Percentiles rank a stretch among this genome's conserved stretches.
Conservation (phyloP, 2,113 vertebrate species). For the Potamarius usumacintae region DNA sequence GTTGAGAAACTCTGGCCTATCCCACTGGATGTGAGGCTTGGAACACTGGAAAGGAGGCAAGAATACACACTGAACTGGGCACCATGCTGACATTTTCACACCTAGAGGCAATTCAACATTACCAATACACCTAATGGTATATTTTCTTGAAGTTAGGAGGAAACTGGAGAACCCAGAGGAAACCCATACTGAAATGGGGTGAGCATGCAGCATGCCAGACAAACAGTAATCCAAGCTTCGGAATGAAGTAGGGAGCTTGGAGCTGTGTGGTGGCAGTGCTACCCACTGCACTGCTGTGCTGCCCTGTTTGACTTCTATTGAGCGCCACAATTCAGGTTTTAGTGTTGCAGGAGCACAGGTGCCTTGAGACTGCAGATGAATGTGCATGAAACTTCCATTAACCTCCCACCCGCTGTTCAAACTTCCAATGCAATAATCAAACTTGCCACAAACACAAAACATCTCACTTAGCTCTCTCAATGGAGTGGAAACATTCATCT, state of each 20-base stretch:
- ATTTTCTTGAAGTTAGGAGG: not conserved
- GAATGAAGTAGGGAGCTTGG: not conserved
- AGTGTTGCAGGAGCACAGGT: not conserved
- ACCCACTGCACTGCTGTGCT: not conserved
- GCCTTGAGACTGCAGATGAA: conserved; percentile 15
- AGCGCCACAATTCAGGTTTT: not conserved
- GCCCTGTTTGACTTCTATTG: not conserved
- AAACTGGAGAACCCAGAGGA: not conserved
- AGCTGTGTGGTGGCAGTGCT: not conserved
- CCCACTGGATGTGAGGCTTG: not conserved
- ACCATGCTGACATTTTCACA: not conserved
- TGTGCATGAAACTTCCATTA: conserved; percentile 28
- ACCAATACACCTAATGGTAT: not conserved
- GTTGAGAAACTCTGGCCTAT: not conserved
- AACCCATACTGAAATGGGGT: not conserved
- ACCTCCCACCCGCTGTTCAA: conserved; percentile 30
- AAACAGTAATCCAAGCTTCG: not conserved
- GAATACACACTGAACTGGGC: not conserved
- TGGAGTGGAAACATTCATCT: conserved; percentile 40
- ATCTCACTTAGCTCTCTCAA: conserved; percentile 35
- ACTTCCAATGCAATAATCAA: conserved; percentile 42
- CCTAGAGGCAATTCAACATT: not conserved
- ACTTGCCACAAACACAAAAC: conserved; percentile 45
- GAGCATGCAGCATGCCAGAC: not conserved
- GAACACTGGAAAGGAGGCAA: not conserved